Conservation (phyloP, 1,140 invertebrate genomes). For the Myzus persicae region DNA sequence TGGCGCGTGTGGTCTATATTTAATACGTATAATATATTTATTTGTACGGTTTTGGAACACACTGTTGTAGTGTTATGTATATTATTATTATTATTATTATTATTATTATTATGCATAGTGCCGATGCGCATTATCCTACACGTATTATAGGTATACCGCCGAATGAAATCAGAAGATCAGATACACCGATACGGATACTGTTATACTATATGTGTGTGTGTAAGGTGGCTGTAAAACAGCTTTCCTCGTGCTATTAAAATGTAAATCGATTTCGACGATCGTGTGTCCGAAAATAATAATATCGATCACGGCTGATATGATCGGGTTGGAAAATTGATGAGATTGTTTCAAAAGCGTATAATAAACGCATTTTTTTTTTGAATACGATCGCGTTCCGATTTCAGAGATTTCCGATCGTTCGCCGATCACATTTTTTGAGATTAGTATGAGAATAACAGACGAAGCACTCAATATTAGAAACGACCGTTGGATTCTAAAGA, state of each 20-base stretch:
- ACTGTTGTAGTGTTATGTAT: neutral
- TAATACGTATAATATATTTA: neutral
- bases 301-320: neutral
- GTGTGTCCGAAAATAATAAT: neutral
- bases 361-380: neutral
- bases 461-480: neutral
- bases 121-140: neutral
- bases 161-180: neutral
- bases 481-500: neutral
- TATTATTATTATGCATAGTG: neutral
- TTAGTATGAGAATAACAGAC: neutral
- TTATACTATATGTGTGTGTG: neutral
- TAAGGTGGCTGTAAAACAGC: neutral
- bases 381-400: neutral
- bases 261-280: neutral
- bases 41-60: neutral
- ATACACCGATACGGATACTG: neutral
- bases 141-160: neutral
- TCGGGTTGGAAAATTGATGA: neutral
- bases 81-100: neutral
- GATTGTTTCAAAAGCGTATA: neutral
- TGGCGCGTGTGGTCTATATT: neutral
- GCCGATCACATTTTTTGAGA: neutral
- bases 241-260: constrained; percentile 19
- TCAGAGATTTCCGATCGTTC: neutral